A percentile compares a stretch with the other conserved stretches of the same genome.
Conservation (phyloP, 2,113 vertebrate genomes). For the Plectropomus leopardus region DNA sequence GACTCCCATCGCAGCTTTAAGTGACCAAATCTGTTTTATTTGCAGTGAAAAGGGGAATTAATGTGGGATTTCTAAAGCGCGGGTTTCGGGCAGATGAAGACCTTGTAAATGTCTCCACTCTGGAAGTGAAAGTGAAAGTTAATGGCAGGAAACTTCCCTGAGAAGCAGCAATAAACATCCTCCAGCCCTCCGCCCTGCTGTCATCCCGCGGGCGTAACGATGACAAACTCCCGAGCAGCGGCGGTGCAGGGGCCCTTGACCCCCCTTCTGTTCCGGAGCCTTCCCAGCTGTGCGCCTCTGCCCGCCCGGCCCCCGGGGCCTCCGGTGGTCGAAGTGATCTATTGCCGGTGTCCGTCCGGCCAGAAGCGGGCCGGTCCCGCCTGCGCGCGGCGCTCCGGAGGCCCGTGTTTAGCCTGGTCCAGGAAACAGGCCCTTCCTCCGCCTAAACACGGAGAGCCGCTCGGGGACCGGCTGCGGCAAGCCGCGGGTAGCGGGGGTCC, state of each 20-base stretch:
- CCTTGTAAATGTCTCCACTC: conserved; percentile 8
- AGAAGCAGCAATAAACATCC: conserved; percentile 70
- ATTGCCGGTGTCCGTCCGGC: conserved; percentile 86
- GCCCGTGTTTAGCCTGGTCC: conserved; percentile 92
- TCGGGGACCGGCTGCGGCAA: conserved; percentile 81
- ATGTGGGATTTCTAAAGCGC: neutral
- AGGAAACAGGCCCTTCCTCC: conserved; percentile 99
- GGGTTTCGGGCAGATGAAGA: neutral
- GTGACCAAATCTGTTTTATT: neutral
- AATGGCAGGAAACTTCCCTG: conserved; percentile 60
- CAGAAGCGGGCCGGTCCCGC: conserved; percentile 61
- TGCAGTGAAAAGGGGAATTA: neutral
- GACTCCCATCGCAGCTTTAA: neutral
- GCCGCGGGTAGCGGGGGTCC: conserved; percentile 76
- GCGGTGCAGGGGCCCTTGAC: conserved; percentile 56
- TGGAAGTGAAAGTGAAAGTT: conserved; percentile 77
- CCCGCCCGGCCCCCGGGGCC: conserved; percentile 20
- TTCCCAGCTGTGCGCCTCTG: conserved; percentile 59
- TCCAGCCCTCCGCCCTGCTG: conserved; percentile 56
- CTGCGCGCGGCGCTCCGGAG: conserved; percentile 89
- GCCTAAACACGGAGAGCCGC: conserved; percentile 91
- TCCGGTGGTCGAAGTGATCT: conserved; percentile 85
- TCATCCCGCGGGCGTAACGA: conserved; percentile 53
- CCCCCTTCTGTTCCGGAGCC: conserved; percentile 49
- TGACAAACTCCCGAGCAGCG: conserved; percentile 63